Percentiles rank a stretch among this genome's conserved stretches.
Evolutionary conservation across 1,140 invertebrate genomes (phyloP).

Genomic region (Glossosoma conforme): DNA sequence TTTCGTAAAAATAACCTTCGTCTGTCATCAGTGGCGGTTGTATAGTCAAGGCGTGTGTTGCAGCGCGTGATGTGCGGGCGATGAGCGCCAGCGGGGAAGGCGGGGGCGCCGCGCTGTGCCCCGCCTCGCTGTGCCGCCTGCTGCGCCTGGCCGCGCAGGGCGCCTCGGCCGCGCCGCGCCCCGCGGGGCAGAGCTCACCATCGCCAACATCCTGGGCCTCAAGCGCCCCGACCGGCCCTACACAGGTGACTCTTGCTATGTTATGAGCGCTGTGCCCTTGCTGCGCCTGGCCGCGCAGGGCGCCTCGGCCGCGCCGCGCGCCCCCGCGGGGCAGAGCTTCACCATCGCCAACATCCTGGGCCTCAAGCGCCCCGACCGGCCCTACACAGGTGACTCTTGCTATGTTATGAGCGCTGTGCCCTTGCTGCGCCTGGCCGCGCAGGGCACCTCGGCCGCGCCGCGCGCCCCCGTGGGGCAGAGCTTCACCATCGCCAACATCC

Average conservation of each 20-base stretch:
- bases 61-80: too few species aligned
- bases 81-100: slow-evolving; percentile 9
- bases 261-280: slow-evolving; percentile 26
- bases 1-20: too few species aligned
- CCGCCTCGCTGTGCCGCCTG: slow-evolving; percentile 28
- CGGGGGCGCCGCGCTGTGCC: slow-evolving; percentile 17
- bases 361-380: slow-evolving; percentile 47
- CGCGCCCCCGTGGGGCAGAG: neutral
- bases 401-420: too few species aligned
- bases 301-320: neutral
- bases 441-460: neutral
- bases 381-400: slow-evolving; percentile 14
- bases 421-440: slow-evolving; percentile 22
- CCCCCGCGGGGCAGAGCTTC: slow-evolving; percentile 8
- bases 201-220: slow-evolving; percentile 73
- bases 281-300: slow-evolving; percentile 19
- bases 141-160: slow-evolving; percentile 19
- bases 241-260: slow-evolving; percentile 11
- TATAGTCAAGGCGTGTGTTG: too few species aligned
- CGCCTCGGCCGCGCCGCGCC: neutral
- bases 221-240: slow-evolving; percentile 41
- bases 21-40: too few species aligned
- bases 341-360: slow-evolving; percentile 80
- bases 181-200: slow-evolving; percentile 47
- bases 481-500: slow-evolving; percentile 71